Evolutionary conservation across 2,113 vertebrate genomes (phyloP).

Genomic region (Fulica atra): DNA sequence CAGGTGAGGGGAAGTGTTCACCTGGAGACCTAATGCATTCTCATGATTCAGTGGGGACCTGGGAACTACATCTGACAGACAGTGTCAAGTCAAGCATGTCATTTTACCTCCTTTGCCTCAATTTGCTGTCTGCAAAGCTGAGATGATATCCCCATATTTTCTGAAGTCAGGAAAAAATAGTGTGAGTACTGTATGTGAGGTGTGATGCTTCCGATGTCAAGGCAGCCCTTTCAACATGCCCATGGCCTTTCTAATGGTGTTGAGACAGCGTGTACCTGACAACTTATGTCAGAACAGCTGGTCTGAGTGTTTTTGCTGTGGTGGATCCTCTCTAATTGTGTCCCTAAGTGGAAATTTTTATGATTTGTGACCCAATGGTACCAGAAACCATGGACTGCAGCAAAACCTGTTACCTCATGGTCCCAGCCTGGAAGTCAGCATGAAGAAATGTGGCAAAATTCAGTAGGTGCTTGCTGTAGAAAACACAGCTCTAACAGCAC

Average conservation of each 20-base stretch:
- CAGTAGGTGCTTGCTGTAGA: background rate
- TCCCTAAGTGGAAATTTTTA: background rate
- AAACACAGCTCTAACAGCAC: background rate
- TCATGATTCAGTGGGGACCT: background rate
- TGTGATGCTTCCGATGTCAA: background rate
- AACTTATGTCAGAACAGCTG: background rate
- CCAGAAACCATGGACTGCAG: background rate
- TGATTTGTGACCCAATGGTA: background rate
- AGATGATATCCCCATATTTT: background rate
- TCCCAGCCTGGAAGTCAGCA: background rate
- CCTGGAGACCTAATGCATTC: background rate
- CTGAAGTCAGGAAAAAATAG: background rate
- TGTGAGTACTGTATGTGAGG: background rate
- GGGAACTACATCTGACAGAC: background rate
- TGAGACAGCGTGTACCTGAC: background rate
- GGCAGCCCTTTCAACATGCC: background rate
- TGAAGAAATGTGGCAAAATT: background rate
- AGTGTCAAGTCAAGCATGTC: rapidly evolving
- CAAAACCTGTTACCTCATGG: background rate
- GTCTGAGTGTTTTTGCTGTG: background rate
- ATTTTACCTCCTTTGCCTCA: background rate
- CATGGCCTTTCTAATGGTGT: background rate
- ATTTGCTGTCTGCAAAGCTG: background rate
- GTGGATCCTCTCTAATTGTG: background rate
- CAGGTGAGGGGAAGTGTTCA: background rate